These are phyloP conservation scores for Vidua chalybeata DNA, from an alignment of 2,113 vertebrate genomes.

Conservation along the genomic window DNA sequence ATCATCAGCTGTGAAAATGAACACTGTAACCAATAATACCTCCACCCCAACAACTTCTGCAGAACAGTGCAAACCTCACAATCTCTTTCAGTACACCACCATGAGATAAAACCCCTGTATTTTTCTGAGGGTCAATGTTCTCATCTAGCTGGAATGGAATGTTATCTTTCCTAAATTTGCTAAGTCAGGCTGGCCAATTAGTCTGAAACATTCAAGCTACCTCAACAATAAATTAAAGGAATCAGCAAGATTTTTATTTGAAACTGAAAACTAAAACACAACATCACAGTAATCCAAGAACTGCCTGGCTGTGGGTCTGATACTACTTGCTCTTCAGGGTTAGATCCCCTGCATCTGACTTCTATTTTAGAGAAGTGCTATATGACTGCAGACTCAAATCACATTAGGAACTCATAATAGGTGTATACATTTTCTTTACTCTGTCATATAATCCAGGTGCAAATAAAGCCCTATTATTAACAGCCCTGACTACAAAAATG, in stretches of 20 bases:
- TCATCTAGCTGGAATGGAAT: conserved; percentile 19
- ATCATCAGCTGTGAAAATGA: neutral
- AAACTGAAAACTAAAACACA: neutral
- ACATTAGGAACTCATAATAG: neutral
- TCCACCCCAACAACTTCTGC: neutral
- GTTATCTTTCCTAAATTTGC: neutral
- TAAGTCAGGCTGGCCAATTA: neutral
- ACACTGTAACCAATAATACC: neutral
- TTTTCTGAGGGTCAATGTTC: neutral
- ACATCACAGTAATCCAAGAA: neutral
- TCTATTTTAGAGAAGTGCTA: neutral
- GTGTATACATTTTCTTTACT: neutral
- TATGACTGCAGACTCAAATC: neutral
- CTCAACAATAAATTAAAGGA: conserved; percentile 22
- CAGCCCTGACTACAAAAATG: neutral
- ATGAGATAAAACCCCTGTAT: neutral
- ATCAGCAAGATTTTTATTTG: conserved; percentile 37
- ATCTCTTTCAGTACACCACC: neutral
- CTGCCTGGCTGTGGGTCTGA: neutral
- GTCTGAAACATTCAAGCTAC: neutral
- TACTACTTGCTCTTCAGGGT: neutral
- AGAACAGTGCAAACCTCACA: neutral
- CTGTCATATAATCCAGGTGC: neutral
- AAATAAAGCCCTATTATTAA: neutral
- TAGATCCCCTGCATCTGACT: neutral